These are phyloP conservation scores for Agonopterix subpropinquella DNA, from an alignment of 2,888 invertebrate genomes.

Conservation along the genomic window DNA sequence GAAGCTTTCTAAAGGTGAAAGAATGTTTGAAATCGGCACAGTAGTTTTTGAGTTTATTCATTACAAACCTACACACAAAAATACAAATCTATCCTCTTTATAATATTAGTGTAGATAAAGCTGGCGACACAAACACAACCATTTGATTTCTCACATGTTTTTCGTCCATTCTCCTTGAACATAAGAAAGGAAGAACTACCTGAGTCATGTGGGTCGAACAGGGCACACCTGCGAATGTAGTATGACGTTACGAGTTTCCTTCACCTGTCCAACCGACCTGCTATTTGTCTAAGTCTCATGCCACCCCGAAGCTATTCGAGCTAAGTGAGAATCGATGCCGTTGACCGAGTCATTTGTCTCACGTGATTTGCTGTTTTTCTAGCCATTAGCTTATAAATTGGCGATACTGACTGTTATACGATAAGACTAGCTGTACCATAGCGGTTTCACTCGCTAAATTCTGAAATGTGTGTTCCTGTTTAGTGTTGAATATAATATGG, in stretches of 20 bases:
- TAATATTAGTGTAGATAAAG: too few species aligned
- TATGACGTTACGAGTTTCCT: slow-evolving; percentile 45
- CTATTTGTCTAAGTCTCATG: slow-evolving; percentile 24
- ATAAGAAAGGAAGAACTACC: slow-evolving; percentile 21
- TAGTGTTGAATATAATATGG: too few species aligned
- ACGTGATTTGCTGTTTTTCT: slow-evolving; percentile 18
- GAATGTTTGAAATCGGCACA: too few species aligned
- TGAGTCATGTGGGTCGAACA: slow-evolving; percentile 28
- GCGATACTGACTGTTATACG: background rate
- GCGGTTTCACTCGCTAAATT: too few species aligned
- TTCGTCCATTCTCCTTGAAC: too few species aligned
- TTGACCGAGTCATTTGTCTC: slow-evolving; percentile 16
- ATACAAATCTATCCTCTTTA: too few species aligned
- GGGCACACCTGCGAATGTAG: slow-evolving; percentile 44
- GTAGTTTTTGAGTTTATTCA: too few species aligned
- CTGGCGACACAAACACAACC: too few species aligned
- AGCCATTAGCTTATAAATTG: slow-evolving; percentile 9
- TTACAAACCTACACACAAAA: too few species aligned
- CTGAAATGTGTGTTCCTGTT: too few species aligned
- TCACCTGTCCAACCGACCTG: slow-evolving; percentile 43
- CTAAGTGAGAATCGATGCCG: slow-evolving; percentile 26
- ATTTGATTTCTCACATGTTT: too few species aligned
- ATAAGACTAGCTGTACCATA: background rate
- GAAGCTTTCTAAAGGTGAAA: too few species aligned
- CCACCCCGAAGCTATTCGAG: slow-evolving; percentile 23